Evolutionary conservation across 2,888 invertebrate species (phyloP), one percentile per base, ranked within the genome.

Genomic region (Drosophila lutescens): DNA sequence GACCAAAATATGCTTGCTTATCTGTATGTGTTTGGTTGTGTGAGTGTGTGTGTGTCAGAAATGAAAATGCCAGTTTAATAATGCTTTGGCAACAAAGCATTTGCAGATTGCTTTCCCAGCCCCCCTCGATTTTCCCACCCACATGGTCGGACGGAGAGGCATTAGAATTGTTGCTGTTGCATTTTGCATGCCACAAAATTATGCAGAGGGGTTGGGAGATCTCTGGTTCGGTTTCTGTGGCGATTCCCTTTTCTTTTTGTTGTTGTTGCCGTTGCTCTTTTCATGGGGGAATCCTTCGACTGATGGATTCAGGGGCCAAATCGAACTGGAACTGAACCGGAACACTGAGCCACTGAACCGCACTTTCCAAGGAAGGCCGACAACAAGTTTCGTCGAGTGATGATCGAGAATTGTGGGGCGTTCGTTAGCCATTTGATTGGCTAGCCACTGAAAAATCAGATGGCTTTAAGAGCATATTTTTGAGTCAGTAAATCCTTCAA

Each of bases 51-150:
- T 62, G 36, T 56, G 59, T 56, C 74, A 63, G 82, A 85, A 82
- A 85, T 80, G 80, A 85, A 85, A 80, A 80, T 85, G 82, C 82
- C 80, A 85, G 80, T 86, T 80, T 85, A 82, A 80, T 80, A 80
- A 82, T 80, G 80, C 83, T 82, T 74, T 72, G 77, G 79, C 63
- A 76, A 80, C 86, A 80, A 80, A 80, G 79, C 83, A 80, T 85
- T 80, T 86, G 86, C 77, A 86, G 86, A 80, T 80, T 80, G 86
- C 86, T 86, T 85, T 86, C 77, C 62, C 47, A 61, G 40, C 8
- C 47, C 38, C 49, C 1, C 49, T 49, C 32, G 49, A 49, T 34
- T 49, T 32, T n/a, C 9, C 46, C 17, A 23, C 26, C 26, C 26
- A 26, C 26, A 2, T 26, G 26, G 32, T 8, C 49, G 17, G 32